phyloP scores from a whole-genome alignment of 2,888 invertebrate species.

The Lordiphosa andalusiaca region DNA sequence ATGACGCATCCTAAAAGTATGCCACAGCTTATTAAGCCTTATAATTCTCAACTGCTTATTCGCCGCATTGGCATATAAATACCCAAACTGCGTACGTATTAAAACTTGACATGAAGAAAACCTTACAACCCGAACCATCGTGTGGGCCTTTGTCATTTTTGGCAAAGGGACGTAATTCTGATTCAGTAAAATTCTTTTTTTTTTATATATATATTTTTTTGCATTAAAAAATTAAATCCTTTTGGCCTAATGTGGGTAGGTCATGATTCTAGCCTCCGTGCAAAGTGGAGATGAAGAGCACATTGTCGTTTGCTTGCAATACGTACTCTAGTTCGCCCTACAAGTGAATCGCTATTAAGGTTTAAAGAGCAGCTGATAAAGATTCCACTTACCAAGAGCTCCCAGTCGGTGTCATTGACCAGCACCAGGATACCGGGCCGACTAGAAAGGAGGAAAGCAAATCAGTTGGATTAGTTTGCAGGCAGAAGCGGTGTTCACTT shows the following conservation, averaged over 20 bases:
- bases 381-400: constrained; percentile 84
- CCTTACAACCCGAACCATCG: constrained; percentile 59
- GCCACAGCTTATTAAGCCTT: not conserved
- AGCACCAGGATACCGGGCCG: constrained; percentile 96
- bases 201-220: constrained; percentile 5
- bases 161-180: constrained; percentile 72
- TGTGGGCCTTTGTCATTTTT: constrained; percentile 68
- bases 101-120: constrained; percentile 47
- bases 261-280: constrained; percentile 86
- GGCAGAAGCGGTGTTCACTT: constrained; percentile 38
- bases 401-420: constrained; percentile 98
- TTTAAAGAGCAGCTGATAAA: not conserved
- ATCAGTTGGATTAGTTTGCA: not conserved
- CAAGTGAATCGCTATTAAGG: constrained; percentile 59
- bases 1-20: not conserved
- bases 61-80: not conserved
- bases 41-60: constrained; percentile 54
- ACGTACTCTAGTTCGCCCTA: constrained; percentile 86
- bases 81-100: accelerated
- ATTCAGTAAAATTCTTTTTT: constrained; percentile 31
- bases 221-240: constrained; percentile 14
- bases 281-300: constrained; percentile 90
- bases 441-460: constrained; percentile 44
- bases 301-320: constrained; percentile 85
- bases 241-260: not conserved